Evolutionary conservation across 2,888 invertebrate species (phyloP).

Genomic region (Gymnocheta viridis): DNA sequence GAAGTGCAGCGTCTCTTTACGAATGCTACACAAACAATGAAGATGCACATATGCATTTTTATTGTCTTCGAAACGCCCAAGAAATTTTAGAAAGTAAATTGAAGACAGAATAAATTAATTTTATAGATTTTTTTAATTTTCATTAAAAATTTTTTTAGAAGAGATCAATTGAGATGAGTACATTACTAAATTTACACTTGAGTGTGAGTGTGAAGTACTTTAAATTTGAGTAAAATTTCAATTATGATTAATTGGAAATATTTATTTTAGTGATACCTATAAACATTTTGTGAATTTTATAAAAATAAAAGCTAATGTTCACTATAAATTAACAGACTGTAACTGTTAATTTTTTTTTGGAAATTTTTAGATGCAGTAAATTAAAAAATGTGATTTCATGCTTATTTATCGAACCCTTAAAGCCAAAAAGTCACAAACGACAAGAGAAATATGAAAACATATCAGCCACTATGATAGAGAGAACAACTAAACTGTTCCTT

Average conservation of each 20-base stretch:
- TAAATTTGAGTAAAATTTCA: no score
- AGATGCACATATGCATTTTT: not conserved
- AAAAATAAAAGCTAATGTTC: no score
- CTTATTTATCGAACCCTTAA: not conserved
- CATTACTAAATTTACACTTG: not conserved
- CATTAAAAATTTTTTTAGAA: not conserved
- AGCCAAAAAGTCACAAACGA: not conserved
- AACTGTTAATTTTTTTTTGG: no score
- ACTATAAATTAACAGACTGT: no score
- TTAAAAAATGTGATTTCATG: no score
- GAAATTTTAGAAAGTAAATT: slow-evolving; percentile 36
- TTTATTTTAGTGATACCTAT: no score
- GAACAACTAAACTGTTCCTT: no score
- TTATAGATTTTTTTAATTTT: not conserved
- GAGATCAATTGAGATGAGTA: not conserved
- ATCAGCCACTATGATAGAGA: no score
- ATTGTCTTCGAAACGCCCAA: not conserved
- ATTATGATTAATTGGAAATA: no score
- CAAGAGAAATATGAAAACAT: not conserved
- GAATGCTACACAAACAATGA: slow-evolving; percentile 10
- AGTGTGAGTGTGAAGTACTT: not conserved
- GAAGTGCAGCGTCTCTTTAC: slow-evolving; percentile 1
- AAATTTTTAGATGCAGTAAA: no score
- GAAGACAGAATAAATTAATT: not conserved
- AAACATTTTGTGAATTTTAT: no score